Conservation (phyloP, 2,113 vertebrate species). For the Merops nubicus region DNA sequence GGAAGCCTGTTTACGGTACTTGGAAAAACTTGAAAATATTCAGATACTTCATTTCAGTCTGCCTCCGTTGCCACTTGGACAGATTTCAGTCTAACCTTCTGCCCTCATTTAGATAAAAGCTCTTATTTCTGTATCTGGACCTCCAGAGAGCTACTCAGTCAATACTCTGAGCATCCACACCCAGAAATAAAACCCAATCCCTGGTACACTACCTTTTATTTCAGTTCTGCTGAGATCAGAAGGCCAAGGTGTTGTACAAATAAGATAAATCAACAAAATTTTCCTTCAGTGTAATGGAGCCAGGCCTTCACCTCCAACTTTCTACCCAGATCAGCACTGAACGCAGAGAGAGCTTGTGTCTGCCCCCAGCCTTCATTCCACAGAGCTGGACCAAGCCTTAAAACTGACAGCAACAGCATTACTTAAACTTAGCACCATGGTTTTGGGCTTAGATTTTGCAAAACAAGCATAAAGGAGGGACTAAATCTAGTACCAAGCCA, state of each 20-base stretch:
- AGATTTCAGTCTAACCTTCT: neutral
- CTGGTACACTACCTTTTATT: neutral
- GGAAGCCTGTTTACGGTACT: neutral
- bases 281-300: neutral
- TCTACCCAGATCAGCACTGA: neutral
- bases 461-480: neutral
- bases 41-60: neutral
- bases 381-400: neutral
- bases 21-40: neutral
- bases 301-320: neutral
- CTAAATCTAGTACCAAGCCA: neutral
- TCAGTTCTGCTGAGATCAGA: neutral
- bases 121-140: neutral
- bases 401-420: neutral
- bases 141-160: neutral
- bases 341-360: neutral
- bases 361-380: neutral
- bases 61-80: neutral
- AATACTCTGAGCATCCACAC: neutral
- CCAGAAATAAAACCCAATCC: neutral
- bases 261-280: neutral
- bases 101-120: conserved; percentile 41
- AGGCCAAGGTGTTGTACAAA: neutral
- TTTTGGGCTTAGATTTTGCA: neutral
- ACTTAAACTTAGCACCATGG: neutral